Evolutionary conservation across 2,113 vertebrate genomes (phyloP), one percentile per base, ranked within the genome.

Genomic region (Cichladusa arquata): DNA sequence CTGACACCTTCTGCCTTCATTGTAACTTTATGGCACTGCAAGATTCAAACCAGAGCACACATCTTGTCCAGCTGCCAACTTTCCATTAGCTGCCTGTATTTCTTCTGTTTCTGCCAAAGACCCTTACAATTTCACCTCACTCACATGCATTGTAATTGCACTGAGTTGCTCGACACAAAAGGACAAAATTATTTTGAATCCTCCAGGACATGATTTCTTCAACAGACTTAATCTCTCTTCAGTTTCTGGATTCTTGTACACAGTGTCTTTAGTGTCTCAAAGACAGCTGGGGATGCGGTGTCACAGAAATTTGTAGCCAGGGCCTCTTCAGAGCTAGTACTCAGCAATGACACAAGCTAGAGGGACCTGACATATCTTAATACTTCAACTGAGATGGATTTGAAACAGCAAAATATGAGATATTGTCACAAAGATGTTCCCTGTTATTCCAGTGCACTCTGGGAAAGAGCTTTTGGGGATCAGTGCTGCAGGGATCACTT

Each of bases 1-100:
- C 72, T 92, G 86, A 93, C 92, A 93, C 90, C 57, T 94, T 67
- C 82, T 86, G 90, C 88, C 88, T 84, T 86, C 72, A 5, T 22
- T 6, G 5, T 60, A 64, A 67, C 67, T 82, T 79, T 78, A 79
- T 3, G 40, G 36, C 28, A 78, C 57, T 44, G 8, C 33, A 64
- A 88, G 44, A 58, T 79, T 88, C 85, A 93, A 92, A 90, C 23
- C 69, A 88, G 70, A 92, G n/a, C 12, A 31, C 19, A 17, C 42
- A 60, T 56, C 66, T 90, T 94, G 84, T 95, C 42, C 54, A 66
- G n/a, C 44, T 86, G 69, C 69, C 88, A 93, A 20, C 31, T 93
- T 94, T 86, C 76, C 86, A 84, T 92, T 96, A 86, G 67, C 88
- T 93, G 72, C 33, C 48, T 84, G 1, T 57, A 76, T 83, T 90